Percentiles rank a stretch among this genome's conserved stretches.
These are phyloP conservation scores for Pangasius macronema DNA, from an alignment of 2,797 vertebrate genomes.

Conservation along the genomic window DNA sequence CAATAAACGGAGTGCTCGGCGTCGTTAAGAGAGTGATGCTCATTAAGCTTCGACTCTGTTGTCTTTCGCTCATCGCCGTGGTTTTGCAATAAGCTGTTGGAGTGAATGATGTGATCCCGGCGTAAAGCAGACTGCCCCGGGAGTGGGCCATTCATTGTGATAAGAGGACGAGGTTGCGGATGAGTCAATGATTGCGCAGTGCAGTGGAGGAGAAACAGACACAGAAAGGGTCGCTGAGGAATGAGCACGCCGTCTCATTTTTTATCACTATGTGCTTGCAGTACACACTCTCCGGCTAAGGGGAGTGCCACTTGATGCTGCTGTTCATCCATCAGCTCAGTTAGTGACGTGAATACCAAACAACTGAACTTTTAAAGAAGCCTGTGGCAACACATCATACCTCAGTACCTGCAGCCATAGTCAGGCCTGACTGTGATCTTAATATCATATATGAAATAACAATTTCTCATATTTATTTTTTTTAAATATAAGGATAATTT, in stretches of 20 bases:
- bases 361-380: not conserved
- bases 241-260: slow-evolving; percentile 45
- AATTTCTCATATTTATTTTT: not conserved
- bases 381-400: not conserved
- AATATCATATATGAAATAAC: not conserved
- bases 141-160: slow-evolving; percentile 47
- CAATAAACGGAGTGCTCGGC: slow-evolving; percentile 4
- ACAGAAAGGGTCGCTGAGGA: slow-evolving; percentile 30
- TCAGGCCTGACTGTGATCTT: not conserved
- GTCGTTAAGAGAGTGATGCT: slow-evolving; percentile 26
- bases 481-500: not conserved
- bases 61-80: slow-evolving; percentile 35
- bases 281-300: not conserved
- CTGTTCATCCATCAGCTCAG: slow-evolving; percentile 15
- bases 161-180: slow-evolving; percentile 45
- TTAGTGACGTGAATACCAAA: slow-evolving; percentile 12
- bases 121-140: slow-evolving; percentile 38
- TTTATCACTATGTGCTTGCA: slow-evolving; percentile 48
- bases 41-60: slow-evolving; percentile 30
- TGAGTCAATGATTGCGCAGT: slow-evolving; percentile 43
- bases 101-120: slow-evolving; percentile 41
- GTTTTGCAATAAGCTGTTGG: slow-evolving; percentile 37
- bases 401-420: too few relatives aligned
- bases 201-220: slow-evolving; percentile 45
- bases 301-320: slow-evolving; percentile 41